Evolutionary conservation across 1,140 invertebrate genomes (phyloP).

Genomic region (Neelides sp.): DNA sequence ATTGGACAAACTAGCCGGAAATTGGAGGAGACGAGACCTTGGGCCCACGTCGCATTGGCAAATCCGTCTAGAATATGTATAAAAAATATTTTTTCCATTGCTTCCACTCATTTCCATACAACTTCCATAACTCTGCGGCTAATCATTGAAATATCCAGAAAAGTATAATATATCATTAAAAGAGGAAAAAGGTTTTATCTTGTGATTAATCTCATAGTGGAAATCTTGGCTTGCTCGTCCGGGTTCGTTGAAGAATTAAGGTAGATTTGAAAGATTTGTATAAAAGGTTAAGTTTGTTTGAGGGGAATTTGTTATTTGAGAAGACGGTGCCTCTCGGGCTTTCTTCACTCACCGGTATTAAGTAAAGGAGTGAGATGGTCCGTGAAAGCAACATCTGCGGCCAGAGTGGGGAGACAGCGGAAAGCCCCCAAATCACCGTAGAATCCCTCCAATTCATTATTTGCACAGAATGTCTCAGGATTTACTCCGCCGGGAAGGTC

Average conservation of each 20-base stretch:
- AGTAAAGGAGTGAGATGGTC: constrained; percentile 29
- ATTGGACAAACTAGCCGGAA: constrained; percentile 29
- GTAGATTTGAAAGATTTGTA: too few species aligned
- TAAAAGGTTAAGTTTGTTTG: too few species aligned
- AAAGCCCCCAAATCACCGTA: constrained; percentile 28
- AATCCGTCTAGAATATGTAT: constrained; percentile 20
- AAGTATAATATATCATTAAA: too few species aligned
- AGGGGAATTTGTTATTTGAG: too few species aligned
- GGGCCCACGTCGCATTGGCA: constrained; percentile 30
- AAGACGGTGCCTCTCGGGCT: too few species aligned
- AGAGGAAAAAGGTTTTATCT: too few species aligned
- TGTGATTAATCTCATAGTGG: too few species aligned
- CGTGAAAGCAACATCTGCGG: constrained; percentile 21
- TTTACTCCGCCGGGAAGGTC: constrained; percentile 3
- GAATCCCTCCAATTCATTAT: constrained; percentile 30
- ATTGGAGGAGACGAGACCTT: constrained; percentile 19
- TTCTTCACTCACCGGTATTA: constrained; percentile 20
- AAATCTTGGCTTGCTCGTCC: too few species aligned
- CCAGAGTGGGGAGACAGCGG: constrained; percentile 22
- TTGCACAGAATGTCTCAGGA: constrained; percentile 24
- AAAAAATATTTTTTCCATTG: not conserved
- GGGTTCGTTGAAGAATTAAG: too few species aligned
- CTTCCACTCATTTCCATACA: too few species aligned
- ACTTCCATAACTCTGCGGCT: too few species aligned
- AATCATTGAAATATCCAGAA: too few species aligned